Base-by-base conservation (phyloP, 2,113 vertebrate genomes). In the Tetraodon nigroviridis region DNA sequence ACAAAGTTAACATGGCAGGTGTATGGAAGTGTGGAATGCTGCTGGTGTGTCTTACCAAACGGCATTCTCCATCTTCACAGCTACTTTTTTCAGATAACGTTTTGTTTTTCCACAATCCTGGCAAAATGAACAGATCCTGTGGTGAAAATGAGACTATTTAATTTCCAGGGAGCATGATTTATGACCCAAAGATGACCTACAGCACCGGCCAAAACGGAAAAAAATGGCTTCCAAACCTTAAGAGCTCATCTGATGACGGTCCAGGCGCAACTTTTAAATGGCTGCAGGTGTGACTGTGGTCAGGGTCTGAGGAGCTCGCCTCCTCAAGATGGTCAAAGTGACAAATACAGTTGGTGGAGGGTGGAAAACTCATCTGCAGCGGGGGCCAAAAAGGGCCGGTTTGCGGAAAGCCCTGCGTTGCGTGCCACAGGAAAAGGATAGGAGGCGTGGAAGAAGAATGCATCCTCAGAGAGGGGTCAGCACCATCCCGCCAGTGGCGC, bases 401-500 rank as follows among this genome's bases (percentile, higher is more conserved):
- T 54, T 71, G 54, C 55, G n/a, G 58, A 5, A 16, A 15, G 61
- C 22, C 55, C 32, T 32, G 13, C 6, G 19, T 21, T 51, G 14
- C 19, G 32, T 51, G 40, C 40, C 55, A 59, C 16, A 42, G 29
- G 56, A 11, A 37, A 58, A 29, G 19, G 40, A 15, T 42, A 29
- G 22, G 51, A 22, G 20, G 54, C 5, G 40, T 15, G 3, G 40
- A 11, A 17, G 53, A 67, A 53, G 64, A 21, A 6, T 16, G n/a
- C 18, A 12, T 53, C 37, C 68, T 45, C 59, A 46, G 59, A 79
- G 71, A 73, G 75, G 76, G 82, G 86, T 85, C 84, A 82, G 63
- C 45, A n/a, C 66, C 49, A 62, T 53, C 62, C 76, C 79, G 86
- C 87, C 82, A 78, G 46, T 83, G 78, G 56, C 64, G 24, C 64